Base-by-base conservation (phyloP, 1,140 invertebrate species). In the Platorchestia sp. region DNA sequence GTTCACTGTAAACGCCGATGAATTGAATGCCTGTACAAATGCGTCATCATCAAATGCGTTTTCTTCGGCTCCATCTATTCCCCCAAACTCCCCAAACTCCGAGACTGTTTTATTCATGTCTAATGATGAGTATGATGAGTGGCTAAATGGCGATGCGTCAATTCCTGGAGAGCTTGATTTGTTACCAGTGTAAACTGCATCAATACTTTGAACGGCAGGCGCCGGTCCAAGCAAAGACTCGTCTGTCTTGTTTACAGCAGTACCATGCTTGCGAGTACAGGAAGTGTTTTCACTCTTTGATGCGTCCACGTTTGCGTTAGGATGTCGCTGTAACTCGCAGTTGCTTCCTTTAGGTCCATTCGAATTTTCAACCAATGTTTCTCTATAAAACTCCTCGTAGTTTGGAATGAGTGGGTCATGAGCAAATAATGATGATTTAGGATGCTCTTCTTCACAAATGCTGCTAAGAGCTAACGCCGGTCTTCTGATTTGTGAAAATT, bases 1-100 rank as follows among this genome's bases (percentile, higher is more conserved):
- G 44, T 45, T 44, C 40, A 10, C 43, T 7, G 41, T 36, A 45
- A 93, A 93, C 47, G 91, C 91, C 36, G 43, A 45, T n/a, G 43
- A 93, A 45, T 93, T 93, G 43, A 93, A 93, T 19, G 91, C 47
- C 10, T 93, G 43, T 44, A 93, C 45, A 47, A 93, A 93, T 40
- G 91, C 43, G 36, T 19, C 10, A 93, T 93, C 91, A 10, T 93
- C 91, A 10, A 93, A n/a, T 19, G 5, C 91, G 45, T 6, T n/a
- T 36, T 93, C 45, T 41, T 10, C 10, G 6, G 40, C 14, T 93
- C 91, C 45, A 41, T 93, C 91, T 0, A 45, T 45, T 14, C 47
- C 91, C 0, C 91, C 91, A 45, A 93, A 93, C 40, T 93, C 91
- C 0, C 91, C 91, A 45, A 93, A 93, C 19, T 93, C 45, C 10